Percentiles rank a stretch among this genome's conserved stretches.
Evolutionary conservation across 1,140 invertebrate species (phyloP).

Genomic region (Subanguina moxae): DNA sequence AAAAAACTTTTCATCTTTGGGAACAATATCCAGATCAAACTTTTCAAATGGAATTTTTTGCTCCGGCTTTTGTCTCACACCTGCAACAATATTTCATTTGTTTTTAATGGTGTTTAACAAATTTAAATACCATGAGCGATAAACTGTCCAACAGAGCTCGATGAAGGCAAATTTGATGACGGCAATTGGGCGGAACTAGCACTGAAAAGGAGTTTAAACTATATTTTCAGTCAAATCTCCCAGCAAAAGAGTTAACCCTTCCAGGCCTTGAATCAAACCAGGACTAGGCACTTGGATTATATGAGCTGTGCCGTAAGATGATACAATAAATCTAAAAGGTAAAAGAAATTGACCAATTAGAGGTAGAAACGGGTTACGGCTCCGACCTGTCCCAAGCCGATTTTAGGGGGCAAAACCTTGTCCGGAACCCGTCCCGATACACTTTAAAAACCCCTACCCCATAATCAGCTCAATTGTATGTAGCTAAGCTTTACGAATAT

Average conservation of each 20-base stretch:
- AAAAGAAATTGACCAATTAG: too few relatives aligned
- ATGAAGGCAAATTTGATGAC: conserved; percentile 23
- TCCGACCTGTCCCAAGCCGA: too few relatives aligned
- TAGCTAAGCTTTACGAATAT: too few relatives aligned
- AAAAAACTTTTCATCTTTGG: conserved; percentile 40
- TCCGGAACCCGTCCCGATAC: too few relatives aligned
- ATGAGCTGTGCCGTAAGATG: conserved; percentile 52
- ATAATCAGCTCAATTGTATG: too few relatives aligned
- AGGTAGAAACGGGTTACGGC: too few relatives aligned
- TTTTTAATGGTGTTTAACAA: too few relatives aligned
- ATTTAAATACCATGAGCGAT: conserved; percentile 41
- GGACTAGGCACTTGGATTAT: conserved; percentile 54
- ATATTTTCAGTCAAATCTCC: background rate
- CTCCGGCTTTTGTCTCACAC: conserved; percentile 44
- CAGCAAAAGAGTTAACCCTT: conserved; percentile 16
- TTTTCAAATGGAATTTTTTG: conserved; percentile 25
- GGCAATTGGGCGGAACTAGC: conserved; percentile 27
- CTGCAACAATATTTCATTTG: too few relatives aligned
- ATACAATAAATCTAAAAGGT: conserved; percentile 46
- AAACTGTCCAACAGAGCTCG: conserved; percentile 29
- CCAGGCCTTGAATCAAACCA: conserved; percentile 6
- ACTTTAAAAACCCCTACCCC: too few relatives aligned
- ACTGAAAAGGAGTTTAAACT: conserved; percentile 21
- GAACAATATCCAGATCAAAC: conserved; percentile 37
- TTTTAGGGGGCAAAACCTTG: too few relatives aligned